A percentile compares a stretch with the other conserved stretches of the same genome.
phyloP scores from a whole-genome alignment of 2,113 vertebrate species.

The Theropithecus gelada region DNA sequence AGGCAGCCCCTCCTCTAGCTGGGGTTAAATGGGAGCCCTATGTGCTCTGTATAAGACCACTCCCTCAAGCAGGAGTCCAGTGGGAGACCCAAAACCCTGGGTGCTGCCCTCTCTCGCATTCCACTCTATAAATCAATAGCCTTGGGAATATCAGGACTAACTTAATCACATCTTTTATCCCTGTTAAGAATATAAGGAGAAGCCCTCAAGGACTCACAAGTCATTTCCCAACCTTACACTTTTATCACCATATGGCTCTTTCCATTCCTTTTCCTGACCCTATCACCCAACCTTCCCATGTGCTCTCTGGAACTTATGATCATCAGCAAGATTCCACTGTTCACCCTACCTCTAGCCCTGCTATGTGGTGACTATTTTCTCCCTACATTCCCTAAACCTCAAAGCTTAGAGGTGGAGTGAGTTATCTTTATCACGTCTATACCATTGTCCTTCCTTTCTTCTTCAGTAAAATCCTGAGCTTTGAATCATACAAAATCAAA shows the following conservation, averaged over 20 bases:
- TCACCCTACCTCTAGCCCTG: rapidly evolving
- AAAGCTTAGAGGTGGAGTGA: background rate
- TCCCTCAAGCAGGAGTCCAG: background rate
- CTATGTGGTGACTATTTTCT: background rate
- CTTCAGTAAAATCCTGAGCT: background rate
- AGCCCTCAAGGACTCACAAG: background rate
- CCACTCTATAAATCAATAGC: background rate
- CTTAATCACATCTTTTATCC: background rate
- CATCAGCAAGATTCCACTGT: background rate
- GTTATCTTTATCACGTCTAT: background rate
- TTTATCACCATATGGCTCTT: background rate
- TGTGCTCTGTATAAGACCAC: background rate
- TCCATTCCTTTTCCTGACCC: background rate
- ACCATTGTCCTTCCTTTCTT: background rate
- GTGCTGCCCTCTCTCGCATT: too few relatives aligned
- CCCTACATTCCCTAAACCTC: background rate
- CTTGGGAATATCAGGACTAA: background rate
- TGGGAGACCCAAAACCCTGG: background rate
- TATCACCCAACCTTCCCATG: background rate
- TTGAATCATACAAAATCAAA: background rate
- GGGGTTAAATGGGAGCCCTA: background rate
- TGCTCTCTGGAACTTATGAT: background rate
- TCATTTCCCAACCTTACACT: background rate
- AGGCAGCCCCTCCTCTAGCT: background rate
- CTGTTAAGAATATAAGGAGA: background rate